Evolutionary conservation across 2,113 vertebrate genomes (phyloP).

Genomic region (Dolichallabes microphthalmus): DNA sequence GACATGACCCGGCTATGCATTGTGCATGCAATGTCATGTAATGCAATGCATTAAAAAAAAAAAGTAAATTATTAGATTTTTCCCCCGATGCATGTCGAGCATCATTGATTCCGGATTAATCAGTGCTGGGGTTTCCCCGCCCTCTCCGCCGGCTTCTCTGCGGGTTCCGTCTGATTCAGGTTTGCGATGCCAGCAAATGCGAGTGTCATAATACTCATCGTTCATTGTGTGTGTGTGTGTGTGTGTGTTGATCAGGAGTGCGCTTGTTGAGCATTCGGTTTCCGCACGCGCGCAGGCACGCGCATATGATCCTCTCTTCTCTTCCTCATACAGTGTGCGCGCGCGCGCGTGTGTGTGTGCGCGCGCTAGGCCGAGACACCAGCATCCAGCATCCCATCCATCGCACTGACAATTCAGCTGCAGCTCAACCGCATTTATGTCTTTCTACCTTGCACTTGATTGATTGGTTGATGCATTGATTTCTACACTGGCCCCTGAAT

Average conservation of each 20-base stretch:
- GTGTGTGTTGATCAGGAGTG: neutral
- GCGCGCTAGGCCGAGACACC: neutral
- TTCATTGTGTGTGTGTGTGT: neutral
- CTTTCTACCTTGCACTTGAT: neutral
- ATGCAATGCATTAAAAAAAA: too few species aligned
- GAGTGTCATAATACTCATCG: neutral
- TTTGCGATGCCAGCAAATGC: neutral
- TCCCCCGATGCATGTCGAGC: conserved; percentile 17
- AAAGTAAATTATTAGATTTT: too few species aligned
- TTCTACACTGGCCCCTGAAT: neutral
- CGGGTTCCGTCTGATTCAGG: neutral
- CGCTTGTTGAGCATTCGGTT: neutral
- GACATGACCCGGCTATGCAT: neutral
- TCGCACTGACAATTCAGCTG: neutral
- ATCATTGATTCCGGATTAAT: conserved; percentile 7
- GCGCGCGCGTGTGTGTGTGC: too few species aligned
- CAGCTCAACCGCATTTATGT: neutral
- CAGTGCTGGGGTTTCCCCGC: neutral
- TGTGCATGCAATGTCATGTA: neutral
- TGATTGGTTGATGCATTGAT: too few species aligned
- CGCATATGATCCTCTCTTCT: neutral
- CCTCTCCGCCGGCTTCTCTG: neutral
- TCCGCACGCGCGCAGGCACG: neutral
- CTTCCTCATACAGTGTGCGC: neutral
- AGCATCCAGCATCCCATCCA: neutral